Percentiles rank a stretch among this genome's conserved stretches.
phyloP scores from a whole-genome alignment of 1,140 invertebrate genomes.

The Cotesia typhae region DNA sequence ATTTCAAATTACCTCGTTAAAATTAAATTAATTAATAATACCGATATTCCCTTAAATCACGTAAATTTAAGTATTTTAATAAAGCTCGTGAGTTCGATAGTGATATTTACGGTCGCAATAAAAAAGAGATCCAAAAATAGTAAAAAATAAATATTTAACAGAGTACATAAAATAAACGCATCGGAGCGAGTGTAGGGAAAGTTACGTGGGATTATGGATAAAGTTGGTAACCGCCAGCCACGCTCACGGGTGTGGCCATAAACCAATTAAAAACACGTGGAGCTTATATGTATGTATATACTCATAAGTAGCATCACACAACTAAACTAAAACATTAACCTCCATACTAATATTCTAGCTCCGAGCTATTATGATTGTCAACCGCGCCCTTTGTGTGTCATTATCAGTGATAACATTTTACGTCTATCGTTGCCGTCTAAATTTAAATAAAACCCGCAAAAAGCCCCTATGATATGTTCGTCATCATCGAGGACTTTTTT shows the following conservation, averaged over 20 bases:
- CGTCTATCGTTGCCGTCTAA: not conserved
- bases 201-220: conserved; percentile 10
- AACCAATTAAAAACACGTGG: conserved; percentile 16
- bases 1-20: no score
- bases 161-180: conserved; percentile 2
- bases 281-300: not conserved
- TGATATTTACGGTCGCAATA: no score
- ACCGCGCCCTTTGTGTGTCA: conserved; percentile 4
- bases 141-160: not conserved
- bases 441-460: no score
- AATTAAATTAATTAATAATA: no score
- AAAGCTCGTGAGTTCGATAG: no score
- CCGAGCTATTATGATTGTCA: not conserved
- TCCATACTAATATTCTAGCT: no score
- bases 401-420: conserved; percentile 1
- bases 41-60: no score
- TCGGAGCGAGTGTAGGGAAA: not conserved
- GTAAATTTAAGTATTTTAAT: no score
- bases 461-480: no score
- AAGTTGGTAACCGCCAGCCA: conserved; percentile 11
- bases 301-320: not conserved
- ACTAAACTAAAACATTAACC: no score
- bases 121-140: not conserved
- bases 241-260: conserved; percentile 9
- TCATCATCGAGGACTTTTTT: no score